phyloP scores from a whole-genome alignment of 2,113 vertebrate species.

The Chlamydotis undulata region DNA sequence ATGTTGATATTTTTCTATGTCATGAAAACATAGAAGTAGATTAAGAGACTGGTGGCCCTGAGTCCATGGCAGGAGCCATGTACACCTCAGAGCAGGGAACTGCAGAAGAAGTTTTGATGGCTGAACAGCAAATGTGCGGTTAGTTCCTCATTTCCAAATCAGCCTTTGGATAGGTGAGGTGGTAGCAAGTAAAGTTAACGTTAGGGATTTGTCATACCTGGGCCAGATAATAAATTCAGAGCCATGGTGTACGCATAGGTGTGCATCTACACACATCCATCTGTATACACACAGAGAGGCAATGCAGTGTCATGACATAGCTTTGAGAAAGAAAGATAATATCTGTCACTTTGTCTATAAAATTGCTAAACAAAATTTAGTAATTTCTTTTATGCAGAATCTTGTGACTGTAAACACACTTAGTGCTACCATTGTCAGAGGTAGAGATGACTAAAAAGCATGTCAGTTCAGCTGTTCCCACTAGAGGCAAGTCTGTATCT shows the following conservation, averaged over 20 bases:
- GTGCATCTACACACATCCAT: neutral
- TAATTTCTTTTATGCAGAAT: neutral
- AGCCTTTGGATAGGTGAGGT: neutral
- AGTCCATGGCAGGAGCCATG: neutral
- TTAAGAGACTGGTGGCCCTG: neutral
- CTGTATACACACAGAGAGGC: neutral
- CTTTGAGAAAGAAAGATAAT: neutral
- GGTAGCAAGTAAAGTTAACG: neutral
- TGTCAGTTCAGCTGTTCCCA: neutral
- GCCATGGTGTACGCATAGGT: neutral
- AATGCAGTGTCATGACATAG: neutral
- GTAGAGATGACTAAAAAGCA: neutral
- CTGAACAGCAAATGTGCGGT: neutral
- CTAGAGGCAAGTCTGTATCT: neutral
- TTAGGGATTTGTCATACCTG: neutral
- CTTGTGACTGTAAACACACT: neutral
- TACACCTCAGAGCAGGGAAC: neutral
- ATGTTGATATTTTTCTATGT: neutral
- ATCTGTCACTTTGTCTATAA: neutral
- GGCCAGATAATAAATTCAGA: neutral
- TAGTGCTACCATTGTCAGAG: neutral
- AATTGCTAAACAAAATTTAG: neutral
- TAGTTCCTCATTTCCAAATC: neutral
- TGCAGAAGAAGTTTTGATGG: neutral
- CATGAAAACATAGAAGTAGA: neutral